A percentile compares a stretch with the other conserved stretches of the same genome.
phyloP scores from a whole-genome alignment of 2,797 vertebrate genomes.

The Brotula barbata region DNA sequence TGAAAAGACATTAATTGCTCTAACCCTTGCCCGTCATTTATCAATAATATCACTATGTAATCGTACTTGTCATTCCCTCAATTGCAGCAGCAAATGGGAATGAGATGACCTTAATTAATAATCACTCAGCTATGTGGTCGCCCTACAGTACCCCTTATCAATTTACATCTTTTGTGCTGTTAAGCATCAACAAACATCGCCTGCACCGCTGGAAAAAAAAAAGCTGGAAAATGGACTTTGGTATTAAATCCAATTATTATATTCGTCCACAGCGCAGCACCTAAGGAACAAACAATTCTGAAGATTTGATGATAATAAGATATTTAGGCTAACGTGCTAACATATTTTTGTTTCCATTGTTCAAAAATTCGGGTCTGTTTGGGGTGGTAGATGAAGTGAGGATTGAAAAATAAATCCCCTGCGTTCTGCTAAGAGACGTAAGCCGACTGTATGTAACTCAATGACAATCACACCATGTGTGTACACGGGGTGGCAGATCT shows the following conservation, averaged over 20 bases:
- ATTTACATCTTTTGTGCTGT: slow-evolving; percentile 1
- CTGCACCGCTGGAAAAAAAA: slow-evolving; percentile 22
- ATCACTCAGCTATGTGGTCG: background rate
- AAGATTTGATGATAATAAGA: slow-evolving; percentile 53
- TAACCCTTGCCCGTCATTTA: background rate
- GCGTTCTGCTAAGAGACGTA: slow-evolving; percentile 14
- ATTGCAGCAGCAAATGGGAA: background rate
- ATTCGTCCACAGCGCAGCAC: too few relatives aligned
- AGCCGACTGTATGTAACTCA: too few relatives aligned
- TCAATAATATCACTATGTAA: too few relatives aligned
- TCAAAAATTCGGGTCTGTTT: too few relatives aligned
- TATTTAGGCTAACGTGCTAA: slow-evolving; percentile 13
- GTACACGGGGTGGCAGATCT: too few relatives aligned
- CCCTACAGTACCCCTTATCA: slow-evolving; percentile 3
- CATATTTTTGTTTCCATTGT: slow-evolving; percentile 3
- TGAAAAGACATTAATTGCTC: background rate
- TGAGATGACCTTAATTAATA: background rate
- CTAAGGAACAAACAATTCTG: too few relatives aligned
- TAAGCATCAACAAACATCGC: background rate
- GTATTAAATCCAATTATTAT: too few relatives aligned
- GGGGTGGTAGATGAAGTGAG: slow-evolving; percentile 27
- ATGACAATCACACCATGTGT: too few relatives aligned
- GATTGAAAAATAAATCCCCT: too few relatives aligned
- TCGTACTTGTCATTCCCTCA: too few relatives aligned
- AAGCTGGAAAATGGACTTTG: slow-evolving; percentile 5